Evolutionary conservation across 1,140 invertebrate species (phyloP).

Genomic region (Holotrichia oblita): DNA sequence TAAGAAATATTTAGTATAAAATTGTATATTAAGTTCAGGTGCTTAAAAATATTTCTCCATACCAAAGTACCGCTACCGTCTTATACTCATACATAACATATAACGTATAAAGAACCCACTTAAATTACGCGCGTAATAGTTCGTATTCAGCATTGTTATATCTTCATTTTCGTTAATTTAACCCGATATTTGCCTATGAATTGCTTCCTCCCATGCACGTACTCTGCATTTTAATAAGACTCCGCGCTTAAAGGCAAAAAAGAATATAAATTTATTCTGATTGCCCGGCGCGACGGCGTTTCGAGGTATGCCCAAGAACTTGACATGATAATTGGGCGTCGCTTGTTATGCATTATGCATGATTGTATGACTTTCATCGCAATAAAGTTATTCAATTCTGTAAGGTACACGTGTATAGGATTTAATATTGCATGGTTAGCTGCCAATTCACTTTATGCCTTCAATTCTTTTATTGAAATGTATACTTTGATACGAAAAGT

Average conservation of each 20-base stretch:
- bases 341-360: constrained; percentile 2
- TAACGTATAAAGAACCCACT: neutral
- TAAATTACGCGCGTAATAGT: constrained; percentile 20
- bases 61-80: neutral
- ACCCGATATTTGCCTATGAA: constrained; percentile 7
- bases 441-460: too few species aligned
- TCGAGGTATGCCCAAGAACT: constrained; percentile 7
- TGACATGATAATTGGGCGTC: constrained; percentile 15
- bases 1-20: too few species aligned
- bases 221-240: constrained; percentile 4
- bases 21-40: neutral
- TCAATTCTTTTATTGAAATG: too few species aligned
- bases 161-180: constrained; percentile 14
- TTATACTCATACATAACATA: neutral
- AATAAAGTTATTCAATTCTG: neutral
- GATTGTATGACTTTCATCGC: neutral
- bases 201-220: constrained; percentile 5
- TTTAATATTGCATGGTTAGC: neutral
- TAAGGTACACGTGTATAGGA: constrained; percentile 10
- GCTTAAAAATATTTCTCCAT: neutral
- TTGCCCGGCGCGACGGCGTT: constrained; percentile 2
- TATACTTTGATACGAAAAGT: too few species aligned
- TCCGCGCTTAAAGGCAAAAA: constrained; percentile 2
- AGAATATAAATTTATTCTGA: constrained; percentile 4
- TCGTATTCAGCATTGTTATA: constrained; percentile 7